Percentiles rank a stretch among this genome's conserved stretches.
phyloP scores from a whole-genome alignment of 1,140 invertebrate species.

The Helicoverpa zea region DNA sequence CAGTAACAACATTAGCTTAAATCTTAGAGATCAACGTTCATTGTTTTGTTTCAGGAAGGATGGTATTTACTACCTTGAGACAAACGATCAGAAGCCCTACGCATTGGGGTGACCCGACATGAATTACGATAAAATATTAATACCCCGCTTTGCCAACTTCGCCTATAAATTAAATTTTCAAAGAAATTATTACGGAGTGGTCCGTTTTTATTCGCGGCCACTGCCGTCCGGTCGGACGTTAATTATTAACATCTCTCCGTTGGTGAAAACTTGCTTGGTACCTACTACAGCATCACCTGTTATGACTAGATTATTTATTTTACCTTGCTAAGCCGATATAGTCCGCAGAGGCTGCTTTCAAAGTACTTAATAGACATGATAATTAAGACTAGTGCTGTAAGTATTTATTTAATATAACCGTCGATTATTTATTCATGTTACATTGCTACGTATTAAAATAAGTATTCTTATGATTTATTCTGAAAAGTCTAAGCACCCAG shows the following conservation, averaged over 20 bases:
- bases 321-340: neutral
- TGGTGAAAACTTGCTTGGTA: slow-evolving; percentile 12
- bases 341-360: neutral
- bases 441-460: no score
- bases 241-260: slow-evolving; percentile 51
- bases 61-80: slow-evolving; percentile 83
- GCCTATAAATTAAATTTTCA: slow-evolving; percentile 77
- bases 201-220: slow-evolving; percentile 57
- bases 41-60: slow-evolving; percentile 80
- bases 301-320: slow-evolving; percentile 16
- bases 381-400: no score
- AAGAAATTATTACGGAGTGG: slow-evolving; percentile 61
- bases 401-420: no score
- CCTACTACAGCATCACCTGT: slow-evolving; percentile 2
- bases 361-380: no score
- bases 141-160: slow-evolving; percentile 68
- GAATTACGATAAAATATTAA: slow-evolving; percentile 72
- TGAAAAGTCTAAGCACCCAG: neutral
- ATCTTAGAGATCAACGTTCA: slow-evolving; percentile 61
- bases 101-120: slow-evolving; percentile 67
- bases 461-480: no score
- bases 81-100: slow-evolving; percentile 77
- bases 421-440: no score
- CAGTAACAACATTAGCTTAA: slow-evolving; percentile 61
- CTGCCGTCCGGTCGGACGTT: slow-evolving; percentile 52